Percentiles rank a stretch among this genome's conserved stretches.
These are phyloP conservation scores for Bettongia penicillata DNA, from an alignment of 2,113 vertebrate genomes.

Conservation along the genomic window DNA sequence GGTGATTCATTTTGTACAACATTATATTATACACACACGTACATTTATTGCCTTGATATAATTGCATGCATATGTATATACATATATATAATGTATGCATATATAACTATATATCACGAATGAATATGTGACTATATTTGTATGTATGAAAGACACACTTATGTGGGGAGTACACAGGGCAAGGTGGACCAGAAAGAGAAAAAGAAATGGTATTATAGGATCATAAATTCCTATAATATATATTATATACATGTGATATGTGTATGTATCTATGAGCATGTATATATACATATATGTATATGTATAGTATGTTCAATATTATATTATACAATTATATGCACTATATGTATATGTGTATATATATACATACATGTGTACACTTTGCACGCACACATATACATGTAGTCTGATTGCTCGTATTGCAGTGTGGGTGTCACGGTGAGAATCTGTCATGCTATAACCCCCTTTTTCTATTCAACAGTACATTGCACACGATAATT, in stretches of 20 bases:
- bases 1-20: neutral
- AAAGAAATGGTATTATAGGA: neutral
- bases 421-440: slow-evolving; percentile 83
- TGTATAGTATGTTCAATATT: too few species aligned
- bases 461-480: slow-evolving; percentile 85
- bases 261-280: neutral
- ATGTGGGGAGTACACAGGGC: neutral
- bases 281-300: neutral
- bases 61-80: too few species aligned
- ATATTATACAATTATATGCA: too few species aligned
- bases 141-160: neutral
- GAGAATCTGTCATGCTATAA: slow-evolving; percentile 86
- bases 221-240: neutral
- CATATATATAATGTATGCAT: too few species aligned
- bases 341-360: neutral
- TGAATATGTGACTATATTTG: neutral
- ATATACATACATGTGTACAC: too few species aligned
- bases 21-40: neutral
- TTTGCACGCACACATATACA: neutral
- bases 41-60: neutral
- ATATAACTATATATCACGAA: too few species aligned
- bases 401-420: slow-evolving; percentile 25
- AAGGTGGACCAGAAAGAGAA: neutral
- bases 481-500: slow-evolving; percentile 92
- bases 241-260: too few species aligned